phyloP scores from a whole-genome alignment of 2,888 invertebrate genomes.

The Phyto melanocephala region DNA sequence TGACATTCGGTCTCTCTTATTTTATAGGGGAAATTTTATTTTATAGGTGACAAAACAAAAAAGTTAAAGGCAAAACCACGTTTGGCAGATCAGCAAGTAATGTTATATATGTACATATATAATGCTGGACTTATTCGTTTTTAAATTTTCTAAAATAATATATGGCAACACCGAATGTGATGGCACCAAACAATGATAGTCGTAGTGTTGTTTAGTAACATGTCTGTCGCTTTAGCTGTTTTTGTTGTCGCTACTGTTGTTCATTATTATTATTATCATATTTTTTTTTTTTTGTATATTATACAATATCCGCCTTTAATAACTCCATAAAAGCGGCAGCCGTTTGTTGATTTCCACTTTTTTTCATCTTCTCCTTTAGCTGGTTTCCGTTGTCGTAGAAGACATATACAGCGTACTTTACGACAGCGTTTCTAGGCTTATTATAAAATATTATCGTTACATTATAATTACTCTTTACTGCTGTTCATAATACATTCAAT shows the following conservation, averaged over 20 bases:
- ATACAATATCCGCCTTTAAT: conserved; percentile 47
- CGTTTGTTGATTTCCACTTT: conserved; percentile 12
- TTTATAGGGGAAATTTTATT: no score
- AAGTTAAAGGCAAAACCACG: no score
- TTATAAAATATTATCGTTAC: conserved; percentile 50
- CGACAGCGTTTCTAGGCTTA: conserved; percentile 38
- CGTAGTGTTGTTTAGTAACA: background rate
- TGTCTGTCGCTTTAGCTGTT: background rate
- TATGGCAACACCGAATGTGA: background rate
- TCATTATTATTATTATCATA: conserved; percentile 16
- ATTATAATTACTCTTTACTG: conserved; percentile 49
- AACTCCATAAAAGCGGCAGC: conserved; percentile 30
- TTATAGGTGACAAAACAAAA: no score
- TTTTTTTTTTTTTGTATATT: background rate
- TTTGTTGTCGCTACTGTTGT: background rate
- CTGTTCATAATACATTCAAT: conserved; percentile 36
- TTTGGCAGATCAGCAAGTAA: no score
- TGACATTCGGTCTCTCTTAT: no score
- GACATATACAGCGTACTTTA: conserved; percentile 1
- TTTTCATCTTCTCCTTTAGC: background rate
- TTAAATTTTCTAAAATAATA: no score
- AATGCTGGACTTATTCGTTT: no score
- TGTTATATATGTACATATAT: no score
- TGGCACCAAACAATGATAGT: background rate
- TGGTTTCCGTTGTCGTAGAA: background rate